Evolutionary conservation across 2,113 vertebrate genomes (phyloP).

Genomic region (Ochotona princeps): DNA sequence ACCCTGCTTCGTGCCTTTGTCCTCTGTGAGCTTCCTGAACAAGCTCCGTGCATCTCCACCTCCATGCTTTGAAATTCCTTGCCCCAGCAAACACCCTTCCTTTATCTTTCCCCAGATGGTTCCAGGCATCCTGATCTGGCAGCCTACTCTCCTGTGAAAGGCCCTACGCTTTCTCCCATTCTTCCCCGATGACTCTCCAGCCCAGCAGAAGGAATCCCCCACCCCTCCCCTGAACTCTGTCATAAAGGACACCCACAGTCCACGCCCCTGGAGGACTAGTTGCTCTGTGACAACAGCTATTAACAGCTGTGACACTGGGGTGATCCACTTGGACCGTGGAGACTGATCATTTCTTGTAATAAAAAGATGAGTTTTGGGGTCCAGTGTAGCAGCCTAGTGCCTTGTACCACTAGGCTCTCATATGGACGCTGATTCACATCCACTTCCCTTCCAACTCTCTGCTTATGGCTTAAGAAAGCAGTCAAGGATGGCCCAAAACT

Average conservation of each 20-base stretch:
- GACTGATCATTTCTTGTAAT: background rate
- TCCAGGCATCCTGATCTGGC: background rate
- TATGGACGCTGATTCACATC: too few relatives aligned
- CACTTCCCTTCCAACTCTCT: too few relatives aligned
- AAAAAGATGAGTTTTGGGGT: background rate
- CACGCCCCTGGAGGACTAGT: background rate
- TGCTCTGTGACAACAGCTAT: background rate
- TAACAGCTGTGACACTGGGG: background rate
- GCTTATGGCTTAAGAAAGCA: too few relatives aligned
- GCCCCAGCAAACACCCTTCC: too few relatives aligned
- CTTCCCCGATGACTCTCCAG: background rate
- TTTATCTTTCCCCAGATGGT: background rate
- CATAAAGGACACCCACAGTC: background rate
- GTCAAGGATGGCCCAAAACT: too few relatives aligned
- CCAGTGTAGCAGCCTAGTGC: too few relatives aligned
- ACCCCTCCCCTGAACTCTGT: background rate
- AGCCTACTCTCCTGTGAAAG: background rate
- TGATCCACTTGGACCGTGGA: background rate
- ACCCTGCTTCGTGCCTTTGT: background rate
- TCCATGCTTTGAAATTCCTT: background rate
- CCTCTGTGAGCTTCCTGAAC: background rate
- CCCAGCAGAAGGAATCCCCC: background rate
- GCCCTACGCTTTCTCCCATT: background rate
- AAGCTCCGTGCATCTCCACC: background rate
- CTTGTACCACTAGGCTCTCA: too few relatives aligned